These are phyloP conservation scores for Cinclus mexicanus DNA, from an alignment of 2,113 vertebrate genomes.

Conservation along the genomic window DNA sequence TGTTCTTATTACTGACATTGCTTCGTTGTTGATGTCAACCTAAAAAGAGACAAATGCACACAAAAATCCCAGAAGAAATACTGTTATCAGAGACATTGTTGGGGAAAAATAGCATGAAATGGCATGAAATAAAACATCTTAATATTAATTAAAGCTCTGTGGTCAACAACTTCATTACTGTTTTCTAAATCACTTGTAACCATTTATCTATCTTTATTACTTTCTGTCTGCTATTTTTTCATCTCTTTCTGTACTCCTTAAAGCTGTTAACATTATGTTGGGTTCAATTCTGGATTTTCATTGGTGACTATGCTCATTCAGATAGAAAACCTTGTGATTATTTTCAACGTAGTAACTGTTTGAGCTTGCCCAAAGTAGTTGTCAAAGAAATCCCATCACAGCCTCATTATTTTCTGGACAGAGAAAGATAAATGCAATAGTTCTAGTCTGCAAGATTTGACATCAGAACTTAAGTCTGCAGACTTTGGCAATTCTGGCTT, in stretches of 20 bases:
- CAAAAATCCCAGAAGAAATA: neutral
- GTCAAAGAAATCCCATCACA: neutral
- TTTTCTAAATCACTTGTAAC: neutral
- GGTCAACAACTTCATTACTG: neutral
- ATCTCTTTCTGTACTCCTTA: neutral
- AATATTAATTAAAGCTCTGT: neutral
- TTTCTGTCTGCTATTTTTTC: neutral
- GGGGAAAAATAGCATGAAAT: neutral
- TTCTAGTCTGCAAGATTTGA: neutral
- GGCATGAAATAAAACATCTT: neutral
- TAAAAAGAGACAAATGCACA: neutral
- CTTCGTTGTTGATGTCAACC: neutral
- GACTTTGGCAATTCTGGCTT: neutral
- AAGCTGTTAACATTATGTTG: neutral
- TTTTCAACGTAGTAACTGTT: neutral
- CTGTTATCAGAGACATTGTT: neutral
- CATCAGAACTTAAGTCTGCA: neutral
- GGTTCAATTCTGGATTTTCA: neutral
- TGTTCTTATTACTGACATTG: neutral
- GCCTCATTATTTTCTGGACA: neutral
- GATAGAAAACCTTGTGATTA: neutral
- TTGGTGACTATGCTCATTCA: neutral
- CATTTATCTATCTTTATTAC: neutral
- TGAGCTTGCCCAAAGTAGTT: neutral
- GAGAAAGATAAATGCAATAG: neutral